Evolutionary conservation across 2,888 invertebrate genomes (phyloP).

Genomic region (Netelia melanura): DNA sequence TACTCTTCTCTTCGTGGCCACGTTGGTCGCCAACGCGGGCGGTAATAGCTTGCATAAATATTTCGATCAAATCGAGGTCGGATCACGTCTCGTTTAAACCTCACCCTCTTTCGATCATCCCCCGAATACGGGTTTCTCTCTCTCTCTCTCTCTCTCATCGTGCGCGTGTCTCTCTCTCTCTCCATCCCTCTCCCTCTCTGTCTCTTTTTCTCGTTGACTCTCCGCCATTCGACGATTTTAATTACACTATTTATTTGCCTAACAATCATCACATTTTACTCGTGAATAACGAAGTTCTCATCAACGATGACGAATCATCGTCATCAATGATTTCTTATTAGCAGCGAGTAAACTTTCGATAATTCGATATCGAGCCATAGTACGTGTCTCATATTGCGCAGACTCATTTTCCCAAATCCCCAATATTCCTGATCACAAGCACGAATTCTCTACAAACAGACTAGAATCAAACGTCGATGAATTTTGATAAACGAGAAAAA

Average conservation of each 20-base stretch:
- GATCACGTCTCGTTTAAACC: background rate
- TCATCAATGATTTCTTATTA: background rate
- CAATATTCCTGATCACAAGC: background rate
- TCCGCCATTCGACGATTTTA: slow-evolving; percentile 27
- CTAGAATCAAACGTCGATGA: background rate
- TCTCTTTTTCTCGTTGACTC: too few species aligned
- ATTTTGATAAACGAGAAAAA: background rate
- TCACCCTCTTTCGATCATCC: background rate
- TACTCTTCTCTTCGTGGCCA: slow-evolving; percentile 15
- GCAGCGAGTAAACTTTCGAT: background rate
- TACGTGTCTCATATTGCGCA: background rate
- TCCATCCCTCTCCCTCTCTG: too few species aligned
- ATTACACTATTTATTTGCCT: slow-evolving; percentile 12
- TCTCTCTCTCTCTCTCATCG: background rate
- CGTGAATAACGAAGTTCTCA: background rate
- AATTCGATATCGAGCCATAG: background rate
- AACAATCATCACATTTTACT: background rate
- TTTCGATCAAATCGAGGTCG: slow-evolving; percentile 31
- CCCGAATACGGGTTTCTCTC: background rate
- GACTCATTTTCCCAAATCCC: background rate
- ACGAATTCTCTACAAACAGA: background rate
- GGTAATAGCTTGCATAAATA: slow-evolving; percentile 55
- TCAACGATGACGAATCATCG: background rate
- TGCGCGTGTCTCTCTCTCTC: too few species aligned
- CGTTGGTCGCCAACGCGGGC: slow-evolving; percentile 14